phyloP scores from a whole-genome alignment of 2,113 vertebrate species.

The Hippoglossus stenolepis region DNA sequence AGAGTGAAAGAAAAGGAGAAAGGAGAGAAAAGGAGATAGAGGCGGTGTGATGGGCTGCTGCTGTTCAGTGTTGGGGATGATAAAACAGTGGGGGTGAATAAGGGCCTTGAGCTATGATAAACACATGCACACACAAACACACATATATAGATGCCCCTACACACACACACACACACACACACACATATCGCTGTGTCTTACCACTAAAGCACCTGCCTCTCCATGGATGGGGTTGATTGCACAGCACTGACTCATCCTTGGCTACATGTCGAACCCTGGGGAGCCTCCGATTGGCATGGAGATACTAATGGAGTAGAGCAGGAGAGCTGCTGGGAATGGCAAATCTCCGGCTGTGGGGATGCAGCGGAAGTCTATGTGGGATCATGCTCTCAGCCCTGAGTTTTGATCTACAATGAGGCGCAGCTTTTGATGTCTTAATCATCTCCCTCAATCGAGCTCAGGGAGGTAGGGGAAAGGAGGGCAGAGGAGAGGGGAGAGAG shows the following conservation, averaged over 20 bases:
- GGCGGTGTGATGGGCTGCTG: slow-evolving; percentile 70
- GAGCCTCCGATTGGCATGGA: slow-evolving; percentile 78
- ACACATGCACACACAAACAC: slow-evolving; percentile 67
- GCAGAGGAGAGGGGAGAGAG: slow-evolving; percentile 32
- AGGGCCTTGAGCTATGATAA: slow-evolving; percentile 75
- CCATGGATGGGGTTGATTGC: slow-evolving; percentile 75
- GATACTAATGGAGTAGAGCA: slow-evolving; percentile 82
- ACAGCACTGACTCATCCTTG: slow-evolving; percentile 81
- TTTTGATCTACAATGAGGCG: slow-evolving; percentile 79
- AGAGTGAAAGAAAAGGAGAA: slow-evolving; percentile 68
- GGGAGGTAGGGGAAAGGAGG: slow-evolving; percentile 69
- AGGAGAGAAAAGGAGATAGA: slow-evolving; percentile 67
- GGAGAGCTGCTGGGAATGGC: slow-evolving; percentile 80
- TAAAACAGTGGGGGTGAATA: slow-evolving; percentile 79
- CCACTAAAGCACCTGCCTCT: slow-evolving; percentile 73
- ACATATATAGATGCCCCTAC: slow-evolving; percentile 44
- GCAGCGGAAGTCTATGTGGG: slow-evolving; percentile 78
- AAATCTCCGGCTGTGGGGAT: slow-evolving; percentile 80
- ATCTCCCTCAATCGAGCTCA: slow-evolving; percentile 75
- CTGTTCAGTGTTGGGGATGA: slow-evolving; percentile 75
- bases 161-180: slow-evolving; percentile 37
- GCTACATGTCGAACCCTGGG: slow-evolving; percentile 79
- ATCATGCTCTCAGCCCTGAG: slow-evolving; percentile 76
- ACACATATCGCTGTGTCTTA: slow-evolving; percentile 54
- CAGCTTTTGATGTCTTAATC: slow-evolving; percentile 83